A percentile compares a stretch with the other conserved stretches of the same genome.
These are phyloP conservation scores for Mycteria americana DNA, from an alignment of 2,797 vertebrate species.

Conservation along the genomic window DNA sequence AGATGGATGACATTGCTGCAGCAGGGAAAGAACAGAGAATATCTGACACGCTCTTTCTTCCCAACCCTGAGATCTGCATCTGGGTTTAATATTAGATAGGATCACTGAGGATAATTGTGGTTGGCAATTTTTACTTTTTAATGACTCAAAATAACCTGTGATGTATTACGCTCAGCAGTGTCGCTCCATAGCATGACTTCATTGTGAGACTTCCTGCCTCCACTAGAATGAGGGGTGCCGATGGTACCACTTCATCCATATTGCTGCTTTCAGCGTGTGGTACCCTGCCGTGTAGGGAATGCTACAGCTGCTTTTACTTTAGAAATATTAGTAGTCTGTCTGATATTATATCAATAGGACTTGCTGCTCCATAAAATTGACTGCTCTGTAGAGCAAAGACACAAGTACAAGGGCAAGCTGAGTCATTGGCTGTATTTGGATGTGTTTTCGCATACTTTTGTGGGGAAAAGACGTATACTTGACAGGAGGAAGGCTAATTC, in stretches of 20 bases:
- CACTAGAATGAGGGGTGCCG: not conserved
- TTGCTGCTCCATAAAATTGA: conserved; percentile 17
- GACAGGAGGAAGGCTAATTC: conserved; percentile 50
- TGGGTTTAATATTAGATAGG: conserved; percentile 2
- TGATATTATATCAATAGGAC: not conserved
- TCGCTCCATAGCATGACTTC: not conserved
- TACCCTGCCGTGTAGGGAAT: not conserved
- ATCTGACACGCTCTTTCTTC: not conserved
- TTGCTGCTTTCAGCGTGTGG: not conserved
- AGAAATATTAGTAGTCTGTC: not conserved
- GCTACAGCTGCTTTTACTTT: not conserved
- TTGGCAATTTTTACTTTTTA: conserved; percentile 28
- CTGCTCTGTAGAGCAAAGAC: not conserved
- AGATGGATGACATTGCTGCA: not conserved
- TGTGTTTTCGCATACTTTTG: conserved; percentile 17
- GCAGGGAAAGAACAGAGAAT: not conserved
- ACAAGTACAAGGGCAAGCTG: conserved; percentile 20
- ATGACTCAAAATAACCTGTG: not conserved
- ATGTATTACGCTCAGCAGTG: not conserved
- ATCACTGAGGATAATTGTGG: not conserved
- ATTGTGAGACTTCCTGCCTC: not conserved
- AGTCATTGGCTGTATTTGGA: conserved; percentile 35
- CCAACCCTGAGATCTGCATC: not conserved
- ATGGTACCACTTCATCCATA: not conserved
- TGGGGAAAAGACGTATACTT: not conserved